A percentile compares a stretch with the other conserved stretches of the same genome.
phyloP scores from a whole-genome alignment of 2,113 vertebrate genomes.

The Tautogolabrus adspersus region DNA sequence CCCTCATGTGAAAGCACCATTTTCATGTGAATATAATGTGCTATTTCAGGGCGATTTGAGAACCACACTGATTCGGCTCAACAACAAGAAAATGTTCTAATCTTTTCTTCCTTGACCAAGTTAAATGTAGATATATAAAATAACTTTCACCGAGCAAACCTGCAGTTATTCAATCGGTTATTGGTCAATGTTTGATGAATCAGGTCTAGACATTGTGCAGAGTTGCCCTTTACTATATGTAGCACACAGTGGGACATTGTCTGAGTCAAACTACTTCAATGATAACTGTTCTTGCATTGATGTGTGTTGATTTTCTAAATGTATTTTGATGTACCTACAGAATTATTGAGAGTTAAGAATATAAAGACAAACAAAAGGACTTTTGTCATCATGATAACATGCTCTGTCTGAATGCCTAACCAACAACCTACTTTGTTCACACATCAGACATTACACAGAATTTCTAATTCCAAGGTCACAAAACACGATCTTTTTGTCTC shows the following conservation, averaged over 20 bases:
- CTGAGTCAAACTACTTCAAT: neutral
- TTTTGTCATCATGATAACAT: too few species aligned
- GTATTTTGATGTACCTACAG: neutral
- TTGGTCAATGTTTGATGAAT: neutral
- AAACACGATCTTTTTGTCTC: too few species aligned
- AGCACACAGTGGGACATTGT: neutral
- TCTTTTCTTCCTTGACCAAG: neutral
- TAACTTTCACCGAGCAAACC: neutral
- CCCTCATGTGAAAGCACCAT: constrained; percentile 28
- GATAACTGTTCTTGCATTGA: neutral
- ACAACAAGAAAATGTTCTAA: neutral
- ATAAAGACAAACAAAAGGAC: neutral
- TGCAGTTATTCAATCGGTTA: neutral
- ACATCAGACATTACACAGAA: too few species aligned
- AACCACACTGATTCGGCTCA: neutral
- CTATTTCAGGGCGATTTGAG: constrained; percentile 3
- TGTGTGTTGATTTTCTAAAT: neutral
- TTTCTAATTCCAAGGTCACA: too few species aligned
- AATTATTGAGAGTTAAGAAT: neutral
- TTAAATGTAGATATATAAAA: neutral
- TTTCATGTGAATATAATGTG: neutral
- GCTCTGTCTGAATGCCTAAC: too few species aligned
- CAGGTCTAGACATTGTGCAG: neutral
- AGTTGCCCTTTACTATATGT: neutral
- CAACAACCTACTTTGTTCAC: too few species aligned